phyloP scores from a whole-genome alignment of 1,140 invertebrate species.

The Drosophila rufa region DNA sequence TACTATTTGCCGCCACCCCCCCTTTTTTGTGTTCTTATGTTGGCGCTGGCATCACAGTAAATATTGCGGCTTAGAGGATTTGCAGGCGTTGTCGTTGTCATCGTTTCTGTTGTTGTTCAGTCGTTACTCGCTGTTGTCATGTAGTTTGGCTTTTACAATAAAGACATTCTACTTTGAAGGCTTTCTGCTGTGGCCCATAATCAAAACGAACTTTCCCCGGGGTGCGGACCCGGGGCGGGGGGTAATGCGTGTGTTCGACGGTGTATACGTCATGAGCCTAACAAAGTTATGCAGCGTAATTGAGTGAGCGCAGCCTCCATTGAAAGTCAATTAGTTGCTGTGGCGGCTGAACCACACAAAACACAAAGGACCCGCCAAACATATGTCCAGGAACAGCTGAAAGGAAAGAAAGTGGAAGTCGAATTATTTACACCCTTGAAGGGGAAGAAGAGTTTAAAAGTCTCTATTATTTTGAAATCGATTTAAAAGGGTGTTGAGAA shows the following conservation, averaged over 20 bases:
- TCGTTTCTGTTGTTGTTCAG: constrained; percentile 18
- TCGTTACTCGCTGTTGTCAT: constrained; percentile 31
- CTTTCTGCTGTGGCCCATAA: constrained; percentile 31
- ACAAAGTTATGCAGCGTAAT: constrained; percentile 44
- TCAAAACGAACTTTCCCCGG: constrained; percentile 17
- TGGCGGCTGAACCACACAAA: constrained; percentile 8
- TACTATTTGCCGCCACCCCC: constrained; percentile 1
- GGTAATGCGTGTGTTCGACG: constrained; percentile 7
- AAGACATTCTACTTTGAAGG: constrained; percentile 52
- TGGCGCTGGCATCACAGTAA: constrained; percentile 53
- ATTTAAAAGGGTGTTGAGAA: too few species aligned
- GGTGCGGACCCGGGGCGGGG: neutral
- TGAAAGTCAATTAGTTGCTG: constrained; percentile 64
- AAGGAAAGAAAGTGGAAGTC: neutral
- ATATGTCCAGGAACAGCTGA: neutral
- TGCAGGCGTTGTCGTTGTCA: constrained; percentile 42
- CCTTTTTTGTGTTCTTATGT: constrained; percentile 5
- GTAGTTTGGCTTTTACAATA: constrained; percentile 35
- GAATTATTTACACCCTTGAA: too few species aligned
- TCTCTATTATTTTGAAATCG: too few species aligned
- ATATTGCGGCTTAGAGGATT: constrained; percentile 69
- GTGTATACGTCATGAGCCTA: constrained; percentile 33
- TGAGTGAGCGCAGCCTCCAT: constrained; percentile 35
- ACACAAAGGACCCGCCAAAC: constrained; percentile 4
- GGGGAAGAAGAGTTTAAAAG: neutral